phyloP scores from a whole-genome alignment of 1,140 invertebrate species.

The Ceratina australensis region DNA sequence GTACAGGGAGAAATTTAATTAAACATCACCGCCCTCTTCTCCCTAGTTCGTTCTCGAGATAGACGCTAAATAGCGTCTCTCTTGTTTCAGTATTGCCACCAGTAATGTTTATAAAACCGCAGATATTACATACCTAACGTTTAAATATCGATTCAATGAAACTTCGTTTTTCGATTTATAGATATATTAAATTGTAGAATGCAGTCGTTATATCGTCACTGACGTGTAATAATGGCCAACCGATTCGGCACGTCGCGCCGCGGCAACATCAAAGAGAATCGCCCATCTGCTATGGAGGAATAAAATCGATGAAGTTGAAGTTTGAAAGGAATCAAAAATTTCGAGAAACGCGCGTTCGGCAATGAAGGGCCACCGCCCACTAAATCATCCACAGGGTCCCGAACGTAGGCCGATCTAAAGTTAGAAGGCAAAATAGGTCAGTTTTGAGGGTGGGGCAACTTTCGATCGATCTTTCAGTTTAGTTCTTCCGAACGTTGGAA shows the following conservation, averaged over 20 bases:
- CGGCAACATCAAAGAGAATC: constrained; percentile 51
- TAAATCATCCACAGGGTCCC: not conserved
- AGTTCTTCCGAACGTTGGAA: not conserved
- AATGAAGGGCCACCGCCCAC: constrained; percentile 22
- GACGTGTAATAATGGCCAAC: not conserved
- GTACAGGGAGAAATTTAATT: constrained; percentile 41
- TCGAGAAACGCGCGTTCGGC: constrained; percentile 1
- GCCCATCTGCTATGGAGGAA: constrained; percentile 29
- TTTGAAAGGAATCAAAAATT: constrained; percentile 25
- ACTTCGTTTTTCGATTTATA: not conserved
- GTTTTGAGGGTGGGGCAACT: constrained; percentile 14
- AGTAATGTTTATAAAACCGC: not conserved
- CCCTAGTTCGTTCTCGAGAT: not conserved
- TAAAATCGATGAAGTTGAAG: constrained; percentile 50
- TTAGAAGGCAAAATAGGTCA: constrained; percentile 39
- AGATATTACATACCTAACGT: too few relatives aligned
- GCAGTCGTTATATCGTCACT: not conserved
- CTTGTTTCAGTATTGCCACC: not conserved
- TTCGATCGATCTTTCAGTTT: constrained; percentile 14
- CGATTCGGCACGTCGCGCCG: constrained; percentile 33
- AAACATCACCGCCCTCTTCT: not conserved
- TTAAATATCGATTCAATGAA: not conserved
- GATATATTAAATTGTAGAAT: constrained; percentile 2
- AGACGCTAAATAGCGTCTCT: not conserved
- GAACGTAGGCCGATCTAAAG: constrained; percentile 17